Evolutionary conservation across 2,113 vertebrate species (phyloP), one percentile per base, ranked within the genome.

Genomic region (Odontesthes bonariensis): DNA sequence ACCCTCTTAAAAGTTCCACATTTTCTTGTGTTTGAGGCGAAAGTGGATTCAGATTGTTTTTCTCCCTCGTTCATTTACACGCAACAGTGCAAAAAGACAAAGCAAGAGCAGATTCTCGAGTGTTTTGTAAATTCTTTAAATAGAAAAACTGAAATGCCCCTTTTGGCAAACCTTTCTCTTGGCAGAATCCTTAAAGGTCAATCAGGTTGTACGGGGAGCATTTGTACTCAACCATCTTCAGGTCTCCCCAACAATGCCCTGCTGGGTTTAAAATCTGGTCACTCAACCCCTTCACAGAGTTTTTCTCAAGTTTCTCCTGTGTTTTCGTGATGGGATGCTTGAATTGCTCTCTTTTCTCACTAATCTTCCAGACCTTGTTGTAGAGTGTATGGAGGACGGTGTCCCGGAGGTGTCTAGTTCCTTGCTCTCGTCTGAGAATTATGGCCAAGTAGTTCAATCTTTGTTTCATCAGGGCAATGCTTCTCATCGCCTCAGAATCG

Each of bases 41-140:
- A 11, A 23, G 27, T 22, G 38, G 38, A 61, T 44, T 42, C 38
- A 44, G 5, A 20, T n/a, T 42, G 17, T 60, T 61, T 61, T 61
- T 31, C 19, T 59, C 31, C 13, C 38, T 51, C 31, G 13, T 32
- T 72, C 14, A 64, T 51, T 20, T 3, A n/a, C 33, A 44, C 35
- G 22, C 27, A 40, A 12, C 13, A 33, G 32, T 20, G 33, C 55
- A 19, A 19, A 22, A 33, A n/a, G 33, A 40, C 10, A 33, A 40
- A 59, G 13, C 32, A 35, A 38, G 3, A 27, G 27, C 27, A 33
- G 8, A n/a, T 38, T 58, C 19, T 38, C 4, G 22, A 57, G 11
- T 20, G 57, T 40, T 59, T 59, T 59, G 57, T 59, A 40, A 22
- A 59, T 33, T 58, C n/a, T 38, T 12, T 20, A 38, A 19, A 40